phyloP scores from a whole-genome alignment of 2,888 invertebrate species.

The Urechis unicinctus region DNA sequence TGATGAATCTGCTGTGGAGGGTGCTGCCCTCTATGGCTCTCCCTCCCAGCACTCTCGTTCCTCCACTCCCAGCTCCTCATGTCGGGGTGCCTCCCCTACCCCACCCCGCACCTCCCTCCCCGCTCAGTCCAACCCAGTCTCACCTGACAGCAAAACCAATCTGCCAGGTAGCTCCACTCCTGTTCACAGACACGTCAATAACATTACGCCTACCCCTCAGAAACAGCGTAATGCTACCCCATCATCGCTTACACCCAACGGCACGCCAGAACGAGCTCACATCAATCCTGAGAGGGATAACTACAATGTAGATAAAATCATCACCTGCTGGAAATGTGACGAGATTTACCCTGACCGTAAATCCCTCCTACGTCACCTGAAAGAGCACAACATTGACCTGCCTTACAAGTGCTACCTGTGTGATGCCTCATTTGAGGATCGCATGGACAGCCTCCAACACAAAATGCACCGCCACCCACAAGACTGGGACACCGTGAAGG shows the following conservation, averaged over 20 bases:
- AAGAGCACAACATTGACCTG: constrained; percentile 52
- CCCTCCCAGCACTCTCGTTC: too few relatives aligned
- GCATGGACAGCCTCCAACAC: constrained; percentile 75
- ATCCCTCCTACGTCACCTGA: constrained; percentile 39
- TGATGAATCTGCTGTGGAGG: too few relatives aligned
- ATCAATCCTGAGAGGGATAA: constrained; percentile 44
- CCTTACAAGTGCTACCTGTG: constrained; percentile 86
- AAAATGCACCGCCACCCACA: constrained; percentile 68
- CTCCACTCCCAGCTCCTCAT: too few relatives aligned
- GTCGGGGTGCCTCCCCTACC: too few relatives aligned
- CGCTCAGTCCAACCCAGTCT: background rate
- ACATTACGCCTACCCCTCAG: too few relatives aligned
- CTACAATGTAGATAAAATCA: constrained; percentile 45
- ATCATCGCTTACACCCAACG: too few relatives aligned
- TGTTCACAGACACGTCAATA: too few relatives aligned
- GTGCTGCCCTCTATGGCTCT: too few relatives aligned
- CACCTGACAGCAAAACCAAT: background rate
- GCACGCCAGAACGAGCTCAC: too few relatives aligned
- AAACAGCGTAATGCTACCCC: too few relatives aligned
- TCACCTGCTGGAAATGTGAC: constrained; percentile 41
- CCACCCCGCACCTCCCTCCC: background rate
- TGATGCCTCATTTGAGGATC: constrained; percentile 74
- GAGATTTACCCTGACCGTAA: constrained; percentile 35
- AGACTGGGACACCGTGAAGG: constrained; percentile 74
- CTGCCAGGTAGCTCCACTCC: too few relatives aligned